phyloP scores from a whole-genome alignment of 2,113 vertebrate species.

The Phoenicopterus ruber region DNA sequence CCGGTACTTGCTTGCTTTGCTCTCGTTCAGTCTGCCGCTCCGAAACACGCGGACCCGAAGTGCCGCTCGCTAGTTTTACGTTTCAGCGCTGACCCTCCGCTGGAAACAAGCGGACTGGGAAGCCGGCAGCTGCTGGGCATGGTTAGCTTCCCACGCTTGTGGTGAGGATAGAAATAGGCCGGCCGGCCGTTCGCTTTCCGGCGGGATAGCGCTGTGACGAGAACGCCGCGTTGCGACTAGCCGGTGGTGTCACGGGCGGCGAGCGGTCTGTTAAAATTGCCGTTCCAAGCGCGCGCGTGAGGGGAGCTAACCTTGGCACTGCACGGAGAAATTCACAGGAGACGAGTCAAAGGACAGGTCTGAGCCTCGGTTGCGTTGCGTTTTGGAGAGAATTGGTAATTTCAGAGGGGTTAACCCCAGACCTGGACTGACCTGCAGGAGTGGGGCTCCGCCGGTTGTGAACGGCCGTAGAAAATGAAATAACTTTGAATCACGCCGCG shows the following conservation, averaged over 20 bases:
- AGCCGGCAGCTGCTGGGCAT: neutral
- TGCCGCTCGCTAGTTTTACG: fast-evolving
- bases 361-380: neutral
- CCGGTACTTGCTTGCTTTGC: neutral
- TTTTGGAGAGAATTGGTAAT: neutral
- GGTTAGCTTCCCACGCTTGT: neutral
- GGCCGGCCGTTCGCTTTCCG: fast-evolving
- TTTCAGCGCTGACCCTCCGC: neutral
- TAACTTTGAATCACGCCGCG: no score
- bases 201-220: neutral
- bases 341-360: no score
- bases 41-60: no score
- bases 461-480: neutral
- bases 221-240: no score
- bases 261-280: no score
- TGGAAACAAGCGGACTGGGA: neutral
- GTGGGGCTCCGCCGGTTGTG: neutral
- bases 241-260: fast-evolving
- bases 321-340: neutral
- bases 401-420: neutral
- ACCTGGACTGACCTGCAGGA: no score
- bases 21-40: no score
- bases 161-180: neutral
- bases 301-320: neutral
- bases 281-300: no score